Base-by-base conservation (phyloP, 2,888 invertebrate genomes). In the Plusia festucae region DNA sequence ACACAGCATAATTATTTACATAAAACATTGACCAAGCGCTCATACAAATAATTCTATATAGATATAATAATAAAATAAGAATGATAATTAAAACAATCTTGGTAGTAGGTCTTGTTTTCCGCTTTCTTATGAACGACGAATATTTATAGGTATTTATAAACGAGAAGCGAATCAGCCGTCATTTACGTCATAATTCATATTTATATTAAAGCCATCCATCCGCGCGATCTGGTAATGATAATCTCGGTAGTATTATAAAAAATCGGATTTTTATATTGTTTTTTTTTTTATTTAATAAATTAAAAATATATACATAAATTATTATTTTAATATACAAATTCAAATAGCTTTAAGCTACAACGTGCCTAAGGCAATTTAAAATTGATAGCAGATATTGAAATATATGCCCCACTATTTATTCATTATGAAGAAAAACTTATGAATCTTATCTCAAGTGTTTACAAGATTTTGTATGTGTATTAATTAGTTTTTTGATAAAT, bases 161-260 rank as follows among this genome's bases (percentile, higher is more conserved):
- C 16, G 2, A 2, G 15, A 49, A 0, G n/a, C n/a, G n/a, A 57
- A 18, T 27, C 27, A 27, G 44, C 8, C 20, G 7, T 20, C 15
- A 24, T 55, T 20, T 20, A 16, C 13, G 20, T 11, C 3, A 52
- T 22, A 18, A 52, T 0, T 34, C 30, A 34, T n/a, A 5, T n/a
- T 16, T 27, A 49, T 40, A 11, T 1, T 5, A 24, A 53, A 49
- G 22, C 52, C 53, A 54, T 73, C 52, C 53, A 54, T 73, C 61
- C 56, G n/a, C 8, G 22, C 54, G 77, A 78, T 79, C 78, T 78
- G 80, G 60, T 49, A 18, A 58, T 16, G 18, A 54, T 46, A 69
- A 73, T 70, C 64, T 79, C 80, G 18, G 0, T 72, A 44, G 1
- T 13, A 27, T 55, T 69, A 54, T 2, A 9, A 34, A 55, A 18